Base-by-base conservation (phyloP, 2,797 vertebrate genomes). In the Gallirallus australis region DNA sequence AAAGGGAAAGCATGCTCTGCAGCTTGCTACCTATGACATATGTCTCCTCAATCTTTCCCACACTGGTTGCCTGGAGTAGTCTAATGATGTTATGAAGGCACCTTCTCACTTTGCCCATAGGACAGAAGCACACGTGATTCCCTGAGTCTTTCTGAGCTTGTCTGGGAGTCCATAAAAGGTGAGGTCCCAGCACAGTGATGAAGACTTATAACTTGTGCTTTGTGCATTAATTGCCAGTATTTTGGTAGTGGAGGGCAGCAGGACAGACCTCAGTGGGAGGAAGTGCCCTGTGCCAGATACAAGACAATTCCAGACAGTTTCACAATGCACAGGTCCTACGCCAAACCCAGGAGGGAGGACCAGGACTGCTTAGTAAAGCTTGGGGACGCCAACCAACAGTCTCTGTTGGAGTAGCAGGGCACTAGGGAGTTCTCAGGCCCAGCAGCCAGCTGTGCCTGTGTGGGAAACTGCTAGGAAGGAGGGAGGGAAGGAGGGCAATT, bases 61-160 rank as follows among this genome's bases (percentile, higher is more conserved):
- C 7, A 3, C 3, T 11, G 21, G 40, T 2, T 47, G 47, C 5
- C n/a, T n/a, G 30, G 3, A 63, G 19, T 9, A 68, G 31, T 18
- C 19, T 0, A 0, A 23, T 23, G 42, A 81, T 50, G 13, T 61
- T 2, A 2, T 24, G 35, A 61, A 66, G 35, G 28, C 24, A 33
- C 28, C 15, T 52, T 59, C 57, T 6, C 18, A 70, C 53, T 45
- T 71, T 2, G 3, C 21, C 27, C n/a, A 52, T 0, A 0, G 39
- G 24, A 75, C 15, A 65, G 39, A 59, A 6, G 23, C 4, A 45
- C 21, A 64, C 2, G 15, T 52, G 50, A 52, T 15, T 54, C 4
- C 31, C 40, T 28, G 15, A 35, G 31, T 20, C 37, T 42, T 54
- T 35, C 52, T 47, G 23, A 85, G 30, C 13, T 70, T 31, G 13